Conservation (phyloP, 2,888 invertebrate species). For the Periphyllus acericola region DNA sequence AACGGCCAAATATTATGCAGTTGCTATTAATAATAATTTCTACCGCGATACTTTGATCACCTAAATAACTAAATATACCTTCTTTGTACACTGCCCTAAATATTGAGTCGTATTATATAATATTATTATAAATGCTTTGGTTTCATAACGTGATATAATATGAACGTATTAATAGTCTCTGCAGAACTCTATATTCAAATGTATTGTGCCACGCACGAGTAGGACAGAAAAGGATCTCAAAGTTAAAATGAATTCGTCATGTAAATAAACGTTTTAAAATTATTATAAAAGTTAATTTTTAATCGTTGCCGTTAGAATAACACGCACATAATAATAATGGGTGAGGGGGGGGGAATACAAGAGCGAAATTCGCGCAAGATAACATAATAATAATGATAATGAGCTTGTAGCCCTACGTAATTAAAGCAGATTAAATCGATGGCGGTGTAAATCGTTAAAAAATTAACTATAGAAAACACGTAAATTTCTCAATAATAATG, state of each 20-base stretch:
- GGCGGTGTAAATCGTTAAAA: conserved; percentile 3
- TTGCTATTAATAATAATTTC: background rate
- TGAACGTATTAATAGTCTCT: background rate
- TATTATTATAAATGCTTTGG: background rate
- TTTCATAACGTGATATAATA: background rate
- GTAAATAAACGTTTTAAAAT: background rate
- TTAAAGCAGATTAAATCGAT: background rate
- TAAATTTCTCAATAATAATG: conserved; percentile 1
- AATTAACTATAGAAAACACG: background rate
- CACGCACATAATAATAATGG: too few species aligned
- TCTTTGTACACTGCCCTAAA: background rate
- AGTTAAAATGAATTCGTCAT: background rate
- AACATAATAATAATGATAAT: background rate
- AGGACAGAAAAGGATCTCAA: background rate
- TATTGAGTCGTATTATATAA: background rate
- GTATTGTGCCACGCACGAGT: background rate
- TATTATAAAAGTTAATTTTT: background rate
- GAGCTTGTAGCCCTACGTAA: background rate
- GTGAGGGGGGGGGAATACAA: too few species aligned
- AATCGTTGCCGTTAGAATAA: too few species aligned
- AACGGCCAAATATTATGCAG: background rate
- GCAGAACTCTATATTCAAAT: background rate
- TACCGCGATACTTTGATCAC: background rate
- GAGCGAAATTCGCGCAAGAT: background rate
- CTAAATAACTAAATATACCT: background rate